These are phyloP conservation scores for Wasmannia auropunctata DNA, from an alignment of 1,140 invertebrate species.

Conservation along the genomic window DNA sequence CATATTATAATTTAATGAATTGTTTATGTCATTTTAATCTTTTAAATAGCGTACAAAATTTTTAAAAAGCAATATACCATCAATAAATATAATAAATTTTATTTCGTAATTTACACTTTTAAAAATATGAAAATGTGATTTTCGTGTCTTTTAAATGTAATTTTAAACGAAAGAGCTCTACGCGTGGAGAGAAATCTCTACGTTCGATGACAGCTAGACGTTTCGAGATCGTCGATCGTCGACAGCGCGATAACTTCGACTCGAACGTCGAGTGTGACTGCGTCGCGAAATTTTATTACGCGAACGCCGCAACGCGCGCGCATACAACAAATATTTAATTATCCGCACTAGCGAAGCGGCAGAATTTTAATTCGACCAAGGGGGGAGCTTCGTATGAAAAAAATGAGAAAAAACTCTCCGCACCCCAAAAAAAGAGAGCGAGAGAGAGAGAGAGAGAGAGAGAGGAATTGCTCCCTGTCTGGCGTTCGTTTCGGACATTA, in stretches of 20 bases:
- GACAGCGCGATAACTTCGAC: neutral
- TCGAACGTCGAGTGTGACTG: neutral
- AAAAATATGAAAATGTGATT: neutral
- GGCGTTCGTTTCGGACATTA: conserved; percentile 42
- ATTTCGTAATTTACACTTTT: neutral
- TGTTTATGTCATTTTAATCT: neutral
- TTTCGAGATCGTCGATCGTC: neutral
- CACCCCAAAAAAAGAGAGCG: neutral
- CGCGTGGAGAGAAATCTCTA: neutral
- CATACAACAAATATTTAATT: conserved; percentile 54
- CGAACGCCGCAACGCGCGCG: neutral
- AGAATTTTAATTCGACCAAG: conserved; percentile 52
- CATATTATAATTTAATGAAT: neutral
- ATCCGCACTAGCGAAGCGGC: conserved; percentile 49
- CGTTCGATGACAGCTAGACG: neutral
- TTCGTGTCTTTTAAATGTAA: neutral
- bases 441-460: neutral
- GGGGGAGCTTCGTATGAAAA: neutral
- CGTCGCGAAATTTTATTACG: conserved; percentile 37
- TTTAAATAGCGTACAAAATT: neutral
- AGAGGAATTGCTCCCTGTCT: neutral
- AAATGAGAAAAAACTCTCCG: neutral
- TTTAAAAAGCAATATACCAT: neutral
- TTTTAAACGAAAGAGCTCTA: neutral
- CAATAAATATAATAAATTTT: neutral